Percentiles rank a stretch among this genome's conserved stretches.
phyloP scores from a whole-genome alignment of 2,888 invertebrate species.

The Calephelis perditalis region DNA sequence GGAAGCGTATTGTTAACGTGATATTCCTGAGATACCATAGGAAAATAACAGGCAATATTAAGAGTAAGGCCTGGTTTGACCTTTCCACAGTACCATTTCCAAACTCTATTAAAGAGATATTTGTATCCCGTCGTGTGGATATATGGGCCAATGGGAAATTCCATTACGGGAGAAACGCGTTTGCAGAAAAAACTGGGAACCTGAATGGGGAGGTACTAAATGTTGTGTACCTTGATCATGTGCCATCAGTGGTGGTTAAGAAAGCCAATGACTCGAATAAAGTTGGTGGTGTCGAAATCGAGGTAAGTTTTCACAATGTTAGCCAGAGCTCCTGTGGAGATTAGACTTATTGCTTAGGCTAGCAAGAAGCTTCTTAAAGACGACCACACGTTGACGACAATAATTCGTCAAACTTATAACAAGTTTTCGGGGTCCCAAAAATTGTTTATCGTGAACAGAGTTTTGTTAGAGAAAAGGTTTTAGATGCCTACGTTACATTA shows the following conservation, averaged over 20 bases:
- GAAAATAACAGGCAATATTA: constrained; percentile 39
- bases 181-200: constrained; percentile 79
- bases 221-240: constrained; percentile 82
- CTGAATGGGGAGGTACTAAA: constrained; percentile 77
- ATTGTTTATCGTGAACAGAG: no score
- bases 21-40: constrained; percentile 82
- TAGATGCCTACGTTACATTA: no score
- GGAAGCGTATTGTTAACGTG: constrained; percentile 87
- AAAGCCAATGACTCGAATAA: constrained; percentile 54
- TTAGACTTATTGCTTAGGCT: no score
- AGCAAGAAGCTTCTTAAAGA: no score
- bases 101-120: constrained; percentile 66
- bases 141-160: constrained; percentile 82
- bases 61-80: constrained; percentile 80
- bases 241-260: constrained; percentile 79
- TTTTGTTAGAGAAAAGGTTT: no score
- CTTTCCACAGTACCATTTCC: constrained; percentile 87
- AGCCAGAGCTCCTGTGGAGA: no score
- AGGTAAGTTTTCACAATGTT: constrained; percentile 59
- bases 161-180: constrained; percentile 69
- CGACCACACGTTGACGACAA: no score
- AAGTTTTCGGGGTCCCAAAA: no score
- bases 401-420: no score
- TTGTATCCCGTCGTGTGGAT: constrained; percentile 81
- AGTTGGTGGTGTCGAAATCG: constrained; percentile 83